phyloP scores from a whole-genome alignment of 53 echinoderm and acorn worm genomes.

The Echinometra lucunter region DNA sequence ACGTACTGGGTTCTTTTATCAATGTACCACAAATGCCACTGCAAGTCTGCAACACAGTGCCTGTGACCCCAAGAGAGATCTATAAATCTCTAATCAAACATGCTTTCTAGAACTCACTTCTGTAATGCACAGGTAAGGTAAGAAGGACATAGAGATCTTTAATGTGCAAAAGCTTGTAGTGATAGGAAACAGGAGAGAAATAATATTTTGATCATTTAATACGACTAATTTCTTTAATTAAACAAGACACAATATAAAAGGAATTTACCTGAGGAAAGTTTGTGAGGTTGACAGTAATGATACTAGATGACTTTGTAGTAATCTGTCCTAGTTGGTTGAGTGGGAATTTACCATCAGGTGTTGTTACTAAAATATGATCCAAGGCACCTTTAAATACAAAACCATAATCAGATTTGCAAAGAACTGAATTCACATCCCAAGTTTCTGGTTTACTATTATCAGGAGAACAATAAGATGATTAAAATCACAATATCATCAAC shows the following conservation, averaged over 20 bases:
- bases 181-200: neutral
- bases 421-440: no score
- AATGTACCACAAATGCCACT: neutral
- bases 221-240: neutral
- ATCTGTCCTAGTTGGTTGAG: slow-evolving; percentile 94
- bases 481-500: no score
- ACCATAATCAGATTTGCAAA: no score
- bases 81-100: no score
- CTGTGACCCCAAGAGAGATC: neutral
- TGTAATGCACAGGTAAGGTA: no score
- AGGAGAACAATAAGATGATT: no score
- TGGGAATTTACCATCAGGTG: slow-evolving; percentile 89
- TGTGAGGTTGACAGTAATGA: slow-evolving; percentile 85
- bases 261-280: slow-evolving; percentile 82
- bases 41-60: neutral
- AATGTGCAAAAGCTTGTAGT: neutral
- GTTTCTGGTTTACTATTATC: no score
- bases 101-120: no score
- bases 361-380: slow-evolving; percentile 87
- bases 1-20: neutral
- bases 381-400: slow-evolving; percentile 78
- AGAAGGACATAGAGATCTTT: no score
- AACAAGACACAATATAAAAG: neutral
- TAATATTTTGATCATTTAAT: neutral
- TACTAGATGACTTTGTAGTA: slow-evolving; percentile 78